These are phyloP conservation scores for Cantharis flavilabris DNA, from an alignment of 2,888 invertebrate genomes.

Conservation along the genomic window DNA sequence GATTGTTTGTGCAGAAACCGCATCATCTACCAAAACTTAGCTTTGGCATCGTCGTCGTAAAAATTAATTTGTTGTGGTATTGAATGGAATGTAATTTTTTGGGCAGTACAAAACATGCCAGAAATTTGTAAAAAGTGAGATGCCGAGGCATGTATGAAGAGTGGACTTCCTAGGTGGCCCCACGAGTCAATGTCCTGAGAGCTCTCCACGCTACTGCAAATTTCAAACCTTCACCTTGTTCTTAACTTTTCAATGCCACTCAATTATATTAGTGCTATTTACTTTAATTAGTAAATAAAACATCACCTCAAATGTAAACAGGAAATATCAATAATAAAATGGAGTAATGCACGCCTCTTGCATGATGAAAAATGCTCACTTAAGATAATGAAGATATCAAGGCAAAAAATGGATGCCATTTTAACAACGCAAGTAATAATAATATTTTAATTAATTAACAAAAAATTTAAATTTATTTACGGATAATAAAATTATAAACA, in stretches of 20 bases:
- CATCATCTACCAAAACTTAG: neutral
- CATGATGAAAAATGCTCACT: neutral
- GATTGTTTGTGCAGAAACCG: neutral
- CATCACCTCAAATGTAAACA: constrained; percentile 5
- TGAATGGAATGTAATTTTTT: neutral
- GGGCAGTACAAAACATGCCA: neutral
- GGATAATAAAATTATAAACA: neutral
- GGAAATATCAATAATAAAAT: neutral
- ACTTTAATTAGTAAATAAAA: constrained; percentile 10
- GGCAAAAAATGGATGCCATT: neutral
- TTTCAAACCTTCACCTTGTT: constrained; percentile 41
- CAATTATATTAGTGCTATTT: constrained; percentile 18
- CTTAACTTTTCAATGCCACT: constrained; percentile 30
- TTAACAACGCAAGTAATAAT: neutral
- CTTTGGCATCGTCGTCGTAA: neutral
- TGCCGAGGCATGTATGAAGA: constrained; percentile 15
- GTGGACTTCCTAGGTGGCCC: constrained; percentile 30
- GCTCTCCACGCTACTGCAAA: constrained; percentile 35
- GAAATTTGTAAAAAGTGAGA: constrained; percentile 8
- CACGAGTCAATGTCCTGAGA: constrained; percentile 31
- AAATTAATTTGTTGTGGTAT: neutral
- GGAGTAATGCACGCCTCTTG: neutral
- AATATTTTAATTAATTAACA: neutral
- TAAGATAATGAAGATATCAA: neutral
- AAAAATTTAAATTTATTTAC: neutral